Evolutionary conservation across 2,888 invertebrate genomes (phyloP).

Genomic region (Sabatieria punctata): DNA sequence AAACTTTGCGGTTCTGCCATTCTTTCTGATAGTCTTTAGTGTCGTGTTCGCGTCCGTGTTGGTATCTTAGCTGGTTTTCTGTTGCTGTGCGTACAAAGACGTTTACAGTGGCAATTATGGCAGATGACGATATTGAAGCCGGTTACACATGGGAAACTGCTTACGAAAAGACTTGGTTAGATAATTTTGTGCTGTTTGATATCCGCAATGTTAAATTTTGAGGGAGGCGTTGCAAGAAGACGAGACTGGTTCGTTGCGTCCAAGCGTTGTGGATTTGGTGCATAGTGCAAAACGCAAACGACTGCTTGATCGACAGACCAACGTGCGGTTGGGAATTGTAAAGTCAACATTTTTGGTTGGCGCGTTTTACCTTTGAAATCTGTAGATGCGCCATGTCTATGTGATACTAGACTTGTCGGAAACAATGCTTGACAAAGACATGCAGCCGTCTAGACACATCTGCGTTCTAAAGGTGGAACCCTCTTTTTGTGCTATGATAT

Average conservation of each 20-base stretch:
- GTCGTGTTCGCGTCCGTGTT: too few species aligned
- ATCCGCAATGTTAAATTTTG: not conserved
- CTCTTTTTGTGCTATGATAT: too few species aligned
- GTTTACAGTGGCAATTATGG: too few species aligned
- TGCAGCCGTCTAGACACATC: conserved; percentile 74
- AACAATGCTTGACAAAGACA: conserved; percentile 80
- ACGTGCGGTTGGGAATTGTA: conserved; percentile 70
- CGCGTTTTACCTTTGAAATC: not conserved
- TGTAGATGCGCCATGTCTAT: conserved; percentile 77
- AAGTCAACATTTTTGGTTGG: conserved; percentile 9
- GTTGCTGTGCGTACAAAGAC: too few species aligned
- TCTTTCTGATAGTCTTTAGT: too few species aligned
- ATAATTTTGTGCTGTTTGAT: not conserved
- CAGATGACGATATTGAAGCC: conserved; percentile 22
- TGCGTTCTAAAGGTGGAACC: conserved; percentile 71
- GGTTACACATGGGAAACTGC: conserved; percentile 39
- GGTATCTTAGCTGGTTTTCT: too few species aligned
- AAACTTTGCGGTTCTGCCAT: too few species aligned
- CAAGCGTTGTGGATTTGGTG: conserved; percentile 73
- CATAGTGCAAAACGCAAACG: conserved; percentile 59
- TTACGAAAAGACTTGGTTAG: conserved; percentile 38
- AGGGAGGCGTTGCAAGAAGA: conserved; percentile 85
- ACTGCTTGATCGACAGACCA: conserved; percentile 38
- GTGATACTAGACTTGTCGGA: conserved; percentile 81
- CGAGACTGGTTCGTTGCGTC: conserved; percentile 74